A percentile compares a stretch with the other conserved stretches of the same genome.
Evolutionary conservation across 1,140 invertebrate species (phyloP).

Genomic region (Ooceraea biroi): DNA sequence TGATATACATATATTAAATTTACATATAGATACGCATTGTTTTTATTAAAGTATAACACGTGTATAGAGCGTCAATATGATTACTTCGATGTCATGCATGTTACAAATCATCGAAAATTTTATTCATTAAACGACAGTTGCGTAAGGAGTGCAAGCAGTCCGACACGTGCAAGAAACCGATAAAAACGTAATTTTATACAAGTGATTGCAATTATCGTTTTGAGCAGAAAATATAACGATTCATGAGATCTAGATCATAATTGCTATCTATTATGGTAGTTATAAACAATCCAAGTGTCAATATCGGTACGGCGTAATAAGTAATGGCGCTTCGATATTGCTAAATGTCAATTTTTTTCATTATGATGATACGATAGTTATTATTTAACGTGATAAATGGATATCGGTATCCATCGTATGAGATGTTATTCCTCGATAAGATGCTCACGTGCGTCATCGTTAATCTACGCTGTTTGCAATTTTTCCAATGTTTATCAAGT

Average conservation of each 20-base stretch:
- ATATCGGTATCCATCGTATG: constrained; percentile 28
- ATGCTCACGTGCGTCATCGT: constrained; percentile 12
- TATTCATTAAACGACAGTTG: constrained; percentile 1
- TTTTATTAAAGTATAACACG: no score
- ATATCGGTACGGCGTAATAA: neutral
- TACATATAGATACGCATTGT: no score
- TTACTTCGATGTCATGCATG: neutral
- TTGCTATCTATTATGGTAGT: neutral
- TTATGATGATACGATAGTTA: constrained; percentile 20
- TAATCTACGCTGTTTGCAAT: constrained; percentile 26
- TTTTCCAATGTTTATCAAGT: constrained; percentile 47
- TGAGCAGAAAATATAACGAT: neutral
- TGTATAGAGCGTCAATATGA: no score
- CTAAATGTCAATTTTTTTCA: constrained; percentile 27
- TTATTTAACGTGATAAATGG: constrained; percentile 28
- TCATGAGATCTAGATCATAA: neutral
- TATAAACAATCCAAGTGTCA: neutral
- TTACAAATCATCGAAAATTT: constrained; percentile 18
- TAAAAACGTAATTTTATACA: neutral
- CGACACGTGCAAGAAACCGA: neutral
- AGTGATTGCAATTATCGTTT: neutral
- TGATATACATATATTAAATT: neutral
- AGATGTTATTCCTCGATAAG: constrained; percentile 45
- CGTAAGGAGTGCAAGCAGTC: neutral
- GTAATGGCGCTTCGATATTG: neutral